Evolutionary conservation across 2,888 invertebrate species (phyloP).

Genomic region (Calameuta filiformis): DNA sequence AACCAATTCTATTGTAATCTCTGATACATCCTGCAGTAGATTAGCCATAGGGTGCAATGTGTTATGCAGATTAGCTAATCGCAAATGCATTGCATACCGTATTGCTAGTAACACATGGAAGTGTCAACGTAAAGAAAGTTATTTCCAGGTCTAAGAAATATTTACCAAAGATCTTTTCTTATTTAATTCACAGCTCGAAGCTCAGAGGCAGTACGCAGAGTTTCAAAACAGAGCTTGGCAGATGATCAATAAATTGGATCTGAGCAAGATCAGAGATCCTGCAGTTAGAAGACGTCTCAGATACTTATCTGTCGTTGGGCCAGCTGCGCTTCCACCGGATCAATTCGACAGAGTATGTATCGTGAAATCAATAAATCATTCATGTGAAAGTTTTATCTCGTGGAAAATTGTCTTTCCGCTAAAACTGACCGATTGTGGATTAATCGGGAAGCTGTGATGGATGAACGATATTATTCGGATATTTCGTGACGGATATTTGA

Average conservation of each 20-base stretch:
- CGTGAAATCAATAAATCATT: neutral
- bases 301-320: constrained; percentile 83
- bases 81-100: neutral
- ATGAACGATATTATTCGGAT: neutral
- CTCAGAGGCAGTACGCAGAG: constrained; percentile 83
- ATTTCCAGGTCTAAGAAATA: neutral
- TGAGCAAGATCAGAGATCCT: constrained; percentile 76
- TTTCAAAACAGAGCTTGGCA: constrained; percentile 86
- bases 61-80: neutral
- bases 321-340: constrained; percentile 84
- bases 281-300: constrained; percentile 78
- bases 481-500: neutral
- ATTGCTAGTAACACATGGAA: neutral
- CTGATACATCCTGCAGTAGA: neutral
- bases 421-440: neutral
- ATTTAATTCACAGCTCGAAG: constrained; percentile 74
- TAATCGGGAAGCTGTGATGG: neutral
- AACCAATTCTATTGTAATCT: neutral
- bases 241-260: constrained; percentile 78
- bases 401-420: neutral
- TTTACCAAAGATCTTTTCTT: constrained; percentile 3
- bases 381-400: neutral
- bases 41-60: neutral
- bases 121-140: neutral
- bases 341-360: constrained; percentile 81